These are phyloP conservation scores for Aricia artaxerxes DNA, from an alignment of 2,888 invertebrate genomes.

Conservation along the genomic window DNA sequence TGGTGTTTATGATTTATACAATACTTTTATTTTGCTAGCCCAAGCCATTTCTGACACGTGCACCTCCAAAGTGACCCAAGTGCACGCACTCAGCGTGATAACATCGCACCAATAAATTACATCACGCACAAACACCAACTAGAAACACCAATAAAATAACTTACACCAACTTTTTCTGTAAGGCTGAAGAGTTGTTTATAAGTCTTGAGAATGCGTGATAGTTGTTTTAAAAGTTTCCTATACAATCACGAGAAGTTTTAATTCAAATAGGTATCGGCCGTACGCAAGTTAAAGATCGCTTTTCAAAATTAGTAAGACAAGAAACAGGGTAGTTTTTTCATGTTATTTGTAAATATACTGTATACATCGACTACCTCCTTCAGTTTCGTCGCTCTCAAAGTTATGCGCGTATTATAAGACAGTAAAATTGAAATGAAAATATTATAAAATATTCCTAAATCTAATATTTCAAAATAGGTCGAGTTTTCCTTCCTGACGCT, in stretches of 20 bases:
- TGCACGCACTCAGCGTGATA: slow-evolving; percentile 1
- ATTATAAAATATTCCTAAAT: too few species aligned
- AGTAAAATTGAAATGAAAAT: too few species aligned
- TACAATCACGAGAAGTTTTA: background rate
- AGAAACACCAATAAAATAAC: background rate
- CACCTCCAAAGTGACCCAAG: background rate
- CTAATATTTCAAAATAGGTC: too few species aligned
- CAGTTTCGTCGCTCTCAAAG: too few species aligned
- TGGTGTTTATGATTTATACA: too few species aligned
- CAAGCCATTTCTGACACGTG: background rate
- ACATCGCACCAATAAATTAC: background rate
- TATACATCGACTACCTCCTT: too few species aligned
- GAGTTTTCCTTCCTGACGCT: too few species aligned
- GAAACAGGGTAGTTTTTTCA: too few species aligned
- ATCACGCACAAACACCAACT: background rate
- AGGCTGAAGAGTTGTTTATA: background rate
- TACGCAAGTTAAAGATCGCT: background rate
- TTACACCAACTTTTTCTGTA: background rate
- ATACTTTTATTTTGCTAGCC: too few species aligned
- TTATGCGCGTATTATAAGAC: too few species aligned
- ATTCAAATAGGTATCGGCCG: background rate
- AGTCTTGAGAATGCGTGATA: slow-evolving; percentile 2
- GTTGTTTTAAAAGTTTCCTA: background rate
- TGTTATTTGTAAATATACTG: too few species aligned
- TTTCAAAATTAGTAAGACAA: too few species aligned